phyloP scores from a whole-genome alignment of 1,140 invertebrate species.

The Venustaconcha ellipsiformis region DNA sequence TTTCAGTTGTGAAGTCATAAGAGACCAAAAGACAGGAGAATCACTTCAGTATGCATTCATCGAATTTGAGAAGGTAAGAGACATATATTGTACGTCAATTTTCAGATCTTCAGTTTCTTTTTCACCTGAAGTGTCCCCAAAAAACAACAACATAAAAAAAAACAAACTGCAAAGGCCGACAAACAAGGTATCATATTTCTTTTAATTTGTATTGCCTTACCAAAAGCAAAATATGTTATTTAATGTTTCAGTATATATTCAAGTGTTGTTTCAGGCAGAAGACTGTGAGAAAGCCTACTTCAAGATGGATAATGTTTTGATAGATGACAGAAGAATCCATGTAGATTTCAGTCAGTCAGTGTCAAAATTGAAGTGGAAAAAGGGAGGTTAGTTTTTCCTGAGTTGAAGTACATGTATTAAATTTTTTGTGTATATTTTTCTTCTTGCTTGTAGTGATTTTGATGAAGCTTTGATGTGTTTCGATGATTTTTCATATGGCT shows the following conservation, averaged over 20 bases:
- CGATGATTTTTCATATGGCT: too few relatives aligned
- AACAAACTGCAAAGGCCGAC: too few relatives aligned
- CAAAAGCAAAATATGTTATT: background rate
- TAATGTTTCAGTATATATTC: background rate
- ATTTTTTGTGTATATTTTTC: too few relatives aligned
- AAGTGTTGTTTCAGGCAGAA: slow-evolving; percentile 71
- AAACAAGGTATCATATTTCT: background rate
- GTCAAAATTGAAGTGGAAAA: slow-evolving; percentile 75
- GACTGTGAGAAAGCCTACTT: slow-evolving; percentile 99
- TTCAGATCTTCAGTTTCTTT: too few relatives aligned
- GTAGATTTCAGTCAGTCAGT: slow-evolving; percentile 99
- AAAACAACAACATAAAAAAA: too few relatives aligned
- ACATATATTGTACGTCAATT: too few relatives aligned
- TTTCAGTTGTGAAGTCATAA: slow-evolving; percentile 93
- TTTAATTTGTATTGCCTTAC: background rate
- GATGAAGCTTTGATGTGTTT: too few relatives aligned
- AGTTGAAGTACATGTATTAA: too few relatives aligned
- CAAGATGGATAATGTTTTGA: slow-evolving; percentile 99
- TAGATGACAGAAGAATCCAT: slow-evolving; percentile 98
- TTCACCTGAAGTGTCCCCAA: too few relatives aligned
- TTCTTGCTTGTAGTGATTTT: too few relatives aligned
- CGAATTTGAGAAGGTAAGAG: slow-evolving; percentile 89
- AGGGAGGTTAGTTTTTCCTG: slow-evolving; percentile 38
- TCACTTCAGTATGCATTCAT: slow-evolving; percentile 99
- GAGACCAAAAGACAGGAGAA: slow-evolving; percentile 89